These are phyloP conservation scores for Apaloderma vittatum DNA, from an alignment of 2,113 vertebrate genomes.

Conservation along the genomic window DNA sequence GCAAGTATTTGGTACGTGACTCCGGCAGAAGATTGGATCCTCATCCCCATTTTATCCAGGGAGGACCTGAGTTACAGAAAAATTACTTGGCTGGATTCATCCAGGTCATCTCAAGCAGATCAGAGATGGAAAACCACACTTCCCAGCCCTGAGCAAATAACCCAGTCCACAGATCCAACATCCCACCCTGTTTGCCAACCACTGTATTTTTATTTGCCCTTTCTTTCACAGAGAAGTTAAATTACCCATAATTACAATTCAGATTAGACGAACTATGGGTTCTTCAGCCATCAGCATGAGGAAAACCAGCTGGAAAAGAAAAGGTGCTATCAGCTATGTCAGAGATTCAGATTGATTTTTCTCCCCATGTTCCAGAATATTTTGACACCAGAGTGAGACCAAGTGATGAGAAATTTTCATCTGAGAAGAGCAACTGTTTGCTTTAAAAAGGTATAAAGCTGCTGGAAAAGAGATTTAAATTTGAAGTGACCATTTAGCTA, in stretches of 20 bases:
- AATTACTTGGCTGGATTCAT: not conserved
- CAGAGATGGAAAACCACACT: not conserved
- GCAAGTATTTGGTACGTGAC: accelerated
- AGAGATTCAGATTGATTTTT: not conserved
- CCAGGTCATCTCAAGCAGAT: not conserved
- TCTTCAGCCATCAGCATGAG: not conserved
- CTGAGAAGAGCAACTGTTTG: not conserved
- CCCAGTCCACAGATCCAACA: not conserved
- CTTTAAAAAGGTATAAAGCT: not conserved
- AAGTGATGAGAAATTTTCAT: not conserved
- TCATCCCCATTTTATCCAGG: accelerated
- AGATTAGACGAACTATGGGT: not conserved
- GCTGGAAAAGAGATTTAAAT: not conserved
- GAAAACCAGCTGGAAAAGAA: not conserved
- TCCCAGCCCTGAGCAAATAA: not conserved
- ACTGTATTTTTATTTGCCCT: not conserved
- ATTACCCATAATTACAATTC: constrained; percentile 9
- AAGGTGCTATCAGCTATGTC: not conserved
- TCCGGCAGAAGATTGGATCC: not conserved
- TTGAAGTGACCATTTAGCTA: constrained; percentile 30
- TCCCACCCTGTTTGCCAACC: not conserved
- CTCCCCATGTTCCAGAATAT: not conserved
- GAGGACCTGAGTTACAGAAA: not conserved
- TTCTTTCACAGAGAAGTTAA: not conserved
- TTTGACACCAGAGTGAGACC: not conserved